phyloP scores from a whole-genome alignment of 1,140 invertebrate genomes.

The Drosophila melanogaster region Release_6_plus_ISO1_MT NT_033777.3:11374501-11375000 shows the following conservation, averaged over 20 bases:
- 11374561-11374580: constrained; percentile 98
- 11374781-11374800: constrained; percentile 92
- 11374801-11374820: constrained; percentile 91
- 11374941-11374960: constrained; percentile 85
- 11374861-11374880: constrained; percentile 84
- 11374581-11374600: constrained; percentile 91
- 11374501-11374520: constrained; percentile 88
- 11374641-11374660: constrained; percentile 87
- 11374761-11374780: constrained; percentile 96
- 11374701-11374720: constrained; percentile 94
- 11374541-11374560: constrained; percentile 97
- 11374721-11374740: constrained; percentile 92
- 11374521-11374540: constrained; percentile 88
- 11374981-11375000: constrained; percentile 80
- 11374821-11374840: constrained; percentile 89
- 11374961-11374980: constrained; percentile 86
- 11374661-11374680: constrained; percentile 90
- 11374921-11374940: constrained; percentile 85
- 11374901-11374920: constrained; percentile 73
- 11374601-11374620: constrained; percentile 85
- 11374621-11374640: constrained; percentile 85
- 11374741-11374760: constrained; percentile 94
- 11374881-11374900: constrained; percentile 86
- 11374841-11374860: constrained; percentile 89
- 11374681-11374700: constrained; percentile 89